phyloP scores from a whole-genome alignment of 2,888 invertebrate species.

The Spisula subtruncata region DNA sequence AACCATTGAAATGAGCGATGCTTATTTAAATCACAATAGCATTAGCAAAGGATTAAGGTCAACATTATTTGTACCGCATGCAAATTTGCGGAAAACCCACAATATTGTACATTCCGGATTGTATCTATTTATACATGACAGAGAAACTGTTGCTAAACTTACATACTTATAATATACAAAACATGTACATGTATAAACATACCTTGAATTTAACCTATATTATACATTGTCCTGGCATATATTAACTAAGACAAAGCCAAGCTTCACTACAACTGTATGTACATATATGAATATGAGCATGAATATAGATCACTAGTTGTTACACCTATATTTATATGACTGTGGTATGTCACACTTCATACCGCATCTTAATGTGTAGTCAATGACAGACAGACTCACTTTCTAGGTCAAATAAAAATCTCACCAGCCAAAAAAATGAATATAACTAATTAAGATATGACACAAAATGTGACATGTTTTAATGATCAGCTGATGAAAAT shows the following conservation, averaged over 20 bases:
- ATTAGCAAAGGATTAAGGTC: too few relatives aligned
- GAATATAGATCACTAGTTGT: too few relatives aligned
- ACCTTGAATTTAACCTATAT: neutral
- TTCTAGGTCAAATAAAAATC: constrained; percentile 1
- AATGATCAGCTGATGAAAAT: too few relatives aligned
- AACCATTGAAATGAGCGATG: too few relatives aligned
- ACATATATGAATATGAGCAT: neutral
- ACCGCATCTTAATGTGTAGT: neutral
- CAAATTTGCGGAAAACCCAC: too few relatives aligned
- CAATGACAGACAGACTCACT: constrained; percentile 6
- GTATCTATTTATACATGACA: neutral
- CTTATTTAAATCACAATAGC: too few relatives aligned
- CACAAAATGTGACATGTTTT: too few relatives aligned
- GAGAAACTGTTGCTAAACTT: neutral
- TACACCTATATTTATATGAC: constrained; percentile 4
- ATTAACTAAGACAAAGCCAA: too few relatives aligned
- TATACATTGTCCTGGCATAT: neutral
- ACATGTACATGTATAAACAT: neutral
- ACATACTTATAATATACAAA: neutral
- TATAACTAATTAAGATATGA: too few relatives aligned
- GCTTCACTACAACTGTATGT: neutral
- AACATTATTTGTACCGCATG: too few relatives aligned
- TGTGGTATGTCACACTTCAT: neutral
- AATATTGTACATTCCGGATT: too few relatives aligned
- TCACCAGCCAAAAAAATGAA: too few relatives aligned